Evolutionary conservation across 2,113 vertebrate species (phyloP).

Genomic region (Ictalurus furcatus): DNA sequence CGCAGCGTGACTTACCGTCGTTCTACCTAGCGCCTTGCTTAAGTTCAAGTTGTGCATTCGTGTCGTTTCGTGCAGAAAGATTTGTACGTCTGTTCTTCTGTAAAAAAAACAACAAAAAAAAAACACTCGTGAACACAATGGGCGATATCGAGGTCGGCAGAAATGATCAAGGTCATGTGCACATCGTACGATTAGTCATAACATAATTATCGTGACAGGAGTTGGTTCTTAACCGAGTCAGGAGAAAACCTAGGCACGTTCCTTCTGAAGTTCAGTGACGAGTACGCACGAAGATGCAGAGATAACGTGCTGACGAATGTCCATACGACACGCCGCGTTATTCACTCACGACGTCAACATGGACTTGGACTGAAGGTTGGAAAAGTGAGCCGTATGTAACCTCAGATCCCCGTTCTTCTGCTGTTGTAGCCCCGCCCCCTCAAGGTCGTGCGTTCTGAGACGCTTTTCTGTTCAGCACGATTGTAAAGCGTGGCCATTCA

Average conservation of each 20-base stretch:
- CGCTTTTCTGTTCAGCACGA: not conserved
- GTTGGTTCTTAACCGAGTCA: not conserved
- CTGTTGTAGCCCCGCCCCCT: not conserved
- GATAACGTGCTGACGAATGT: not conserved
- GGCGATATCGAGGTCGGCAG: no score
- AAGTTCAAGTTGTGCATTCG: no score
- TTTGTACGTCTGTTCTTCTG: no score
- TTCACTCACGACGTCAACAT: not conserved
- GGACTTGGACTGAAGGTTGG: not conserved
- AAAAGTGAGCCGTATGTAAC: not conserved
- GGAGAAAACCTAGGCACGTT: not conserved
- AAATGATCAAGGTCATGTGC: no score
- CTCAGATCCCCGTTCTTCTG: not conserved
- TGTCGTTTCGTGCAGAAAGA: no score
- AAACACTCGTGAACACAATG: no score
- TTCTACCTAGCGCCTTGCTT: no score
- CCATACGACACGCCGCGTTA: not conserved
- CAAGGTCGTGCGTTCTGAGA: not conserved
- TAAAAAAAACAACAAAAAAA: no score
- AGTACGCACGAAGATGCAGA: not conserved
- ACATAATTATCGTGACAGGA: no score
- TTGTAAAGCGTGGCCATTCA: not conserved
- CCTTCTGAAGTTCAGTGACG: not conserved
- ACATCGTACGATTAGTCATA: no score
- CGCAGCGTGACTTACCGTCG: no score